phyloP scores from a whole-genome alignment of 2,797 vertebrate genomes.

The Columba guinea region DNA sequence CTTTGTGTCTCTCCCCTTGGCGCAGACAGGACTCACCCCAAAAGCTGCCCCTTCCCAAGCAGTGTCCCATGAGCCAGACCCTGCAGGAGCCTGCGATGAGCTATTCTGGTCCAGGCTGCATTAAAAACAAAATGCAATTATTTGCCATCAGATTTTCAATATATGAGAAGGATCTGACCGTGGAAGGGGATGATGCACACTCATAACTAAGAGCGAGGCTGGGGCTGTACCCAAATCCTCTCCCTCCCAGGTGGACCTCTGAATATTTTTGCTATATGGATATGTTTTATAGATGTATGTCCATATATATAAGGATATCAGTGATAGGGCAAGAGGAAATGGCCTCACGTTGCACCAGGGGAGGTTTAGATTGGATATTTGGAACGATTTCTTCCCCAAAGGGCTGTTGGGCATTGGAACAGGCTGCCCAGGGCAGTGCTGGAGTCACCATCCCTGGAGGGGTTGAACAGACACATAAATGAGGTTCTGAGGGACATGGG shows the following conservation, averaged over 20 bases:
- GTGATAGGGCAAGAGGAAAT: too few relatives aligned
- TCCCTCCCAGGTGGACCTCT: neutral
- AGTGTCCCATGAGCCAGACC: neutral
- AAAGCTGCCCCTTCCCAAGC: neutral
- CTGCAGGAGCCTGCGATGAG: neutral
- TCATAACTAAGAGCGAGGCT: neutral
- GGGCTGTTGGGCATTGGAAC: too few relatives aligned
- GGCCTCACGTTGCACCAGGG: too few relatives aligned
- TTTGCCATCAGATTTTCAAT: neutral
- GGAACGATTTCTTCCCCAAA: too few relatives aligned
- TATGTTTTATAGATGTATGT: neutral
- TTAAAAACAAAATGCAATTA: neutral
- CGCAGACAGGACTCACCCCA: neutral
- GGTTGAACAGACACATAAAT: too few relatives aligned
- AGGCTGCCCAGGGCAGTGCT: too few relatives aligned
- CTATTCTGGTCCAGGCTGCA: neutral
- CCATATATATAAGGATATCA: too few relatives aligned
- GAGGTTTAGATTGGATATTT: too few relatives aligned
- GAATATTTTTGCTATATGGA: neutral
- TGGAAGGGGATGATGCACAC: neutral
- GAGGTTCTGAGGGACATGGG: too few relatives aligned
- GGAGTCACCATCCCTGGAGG: too few relatives aligned
- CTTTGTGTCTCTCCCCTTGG: neutral
- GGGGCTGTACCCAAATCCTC: neutral
- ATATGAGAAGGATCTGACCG: fast-evolving